Percentiles rank a stretch among this genome's conserved stretches.
Evolutionary conservation across 2,888 invertebrate genomes (phyloP).

Genomic region (Scaptomyza parva): DNA sequence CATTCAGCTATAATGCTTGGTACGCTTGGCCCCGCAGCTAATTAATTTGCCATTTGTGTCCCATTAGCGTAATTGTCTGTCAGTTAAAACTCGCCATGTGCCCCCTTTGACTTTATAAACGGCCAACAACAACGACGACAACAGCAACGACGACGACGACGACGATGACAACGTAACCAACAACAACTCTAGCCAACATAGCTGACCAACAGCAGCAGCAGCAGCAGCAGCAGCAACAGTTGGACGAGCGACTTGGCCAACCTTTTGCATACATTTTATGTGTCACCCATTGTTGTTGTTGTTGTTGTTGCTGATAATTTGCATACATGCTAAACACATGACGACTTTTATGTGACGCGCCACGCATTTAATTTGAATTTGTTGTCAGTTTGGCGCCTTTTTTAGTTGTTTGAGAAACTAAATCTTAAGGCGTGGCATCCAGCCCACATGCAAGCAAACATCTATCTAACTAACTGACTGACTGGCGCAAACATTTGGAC

Average conservation of each 20-base stretch:
- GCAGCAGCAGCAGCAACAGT: slow-evolving; percentile 22
- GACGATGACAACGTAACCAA: slow-evolving; percentile 51
- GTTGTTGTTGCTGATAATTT: slow-evolving; percentile 61
- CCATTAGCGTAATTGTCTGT: slow-evolving; percentile 80
- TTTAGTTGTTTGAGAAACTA: slow-evolving; percentile 38
- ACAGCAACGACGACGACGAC: slow-evolving; percentile 33
- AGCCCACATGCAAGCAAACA: slow-evolving; percentile 12
- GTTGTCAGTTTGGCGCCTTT: slow-evolving; percentile 64
- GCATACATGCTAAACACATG: slow-evolving; percentile 63
- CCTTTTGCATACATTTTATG: slow-evolving; percentile 74
- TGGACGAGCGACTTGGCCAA: slow-evolving; percentile 45
- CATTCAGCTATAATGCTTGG: slow-evolving; percentile 37
- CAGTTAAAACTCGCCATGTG: slow-evolving; percentile 68
- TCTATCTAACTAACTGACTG: not conserved
- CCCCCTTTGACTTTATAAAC: slow-evolving; percentile 73
- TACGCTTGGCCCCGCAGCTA: slow-evolving; percentile 67
- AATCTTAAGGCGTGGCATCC: slow-evolving; percentile 39
- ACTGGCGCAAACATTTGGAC: slow-evolving; percentile 27
- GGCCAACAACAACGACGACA: slow-evolving; percentile 28
- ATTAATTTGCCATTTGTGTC: slow-evolving; percentile 81
- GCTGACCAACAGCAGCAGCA: slow-evolving; percentile 42
- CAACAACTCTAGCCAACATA: slow-evolving; percentile 36
- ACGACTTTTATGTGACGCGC: slow-evolving; percentile 61
- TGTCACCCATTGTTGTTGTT: slow-evolving; percentile 65
- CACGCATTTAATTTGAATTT: slow-evolving; percentile 63